phyloP scores from a whole-genome alignment of 2,888 invertebrate genomes.

The Hyposoter dolosus region DNA sequence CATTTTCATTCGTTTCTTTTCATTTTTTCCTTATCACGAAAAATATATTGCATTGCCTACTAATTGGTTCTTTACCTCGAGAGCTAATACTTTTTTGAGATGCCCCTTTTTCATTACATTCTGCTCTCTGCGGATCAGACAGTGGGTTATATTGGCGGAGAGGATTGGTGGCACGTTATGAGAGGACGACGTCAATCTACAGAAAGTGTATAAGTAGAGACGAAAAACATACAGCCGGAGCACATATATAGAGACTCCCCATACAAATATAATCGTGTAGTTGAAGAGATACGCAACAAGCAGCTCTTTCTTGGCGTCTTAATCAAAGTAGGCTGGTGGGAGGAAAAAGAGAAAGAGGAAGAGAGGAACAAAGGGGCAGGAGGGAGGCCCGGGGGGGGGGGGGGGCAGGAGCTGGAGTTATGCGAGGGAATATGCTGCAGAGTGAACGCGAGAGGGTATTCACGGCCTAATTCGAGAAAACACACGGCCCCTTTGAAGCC shows the following conservation, averaged over 20 bases:
- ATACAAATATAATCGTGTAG: background rate
- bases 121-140: background rate
- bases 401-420: background rate
- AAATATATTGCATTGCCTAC: background rate
- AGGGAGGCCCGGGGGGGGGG: too few relatives aligned
- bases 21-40: background rate
- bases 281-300: slow-evolving; percentile 75
- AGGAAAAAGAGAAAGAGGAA: background rate
- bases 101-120: background rate
- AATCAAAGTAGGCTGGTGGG: slow-evolving; percentile 78
- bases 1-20: background rate
- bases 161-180: background rate
- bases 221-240: background rate
- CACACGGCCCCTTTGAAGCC: slow-evolving; percentile 78
- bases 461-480: slow-evolving; percentile 83
- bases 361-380: background rate
- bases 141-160: background rate
- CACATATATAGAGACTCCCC: background rate
- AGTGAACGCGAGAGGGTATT: slow-evolving; percentile 70
- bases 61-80: background rate
- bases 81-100: background rate
- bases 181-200: background rate
- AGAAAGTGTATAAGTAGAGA: slow-evolving; percentile 2
- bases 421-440: slow-evolving; percentile 10
- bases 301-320: slow-evolving; percentile 78